A percentile compares a stretch with the other conserved stretches of the same genome.
These are phyloP conservation scores for Lomographa bimaculata DNA, from an alignment of 2,888 invertebrate species.

Conservation along the genomic window DNA sequence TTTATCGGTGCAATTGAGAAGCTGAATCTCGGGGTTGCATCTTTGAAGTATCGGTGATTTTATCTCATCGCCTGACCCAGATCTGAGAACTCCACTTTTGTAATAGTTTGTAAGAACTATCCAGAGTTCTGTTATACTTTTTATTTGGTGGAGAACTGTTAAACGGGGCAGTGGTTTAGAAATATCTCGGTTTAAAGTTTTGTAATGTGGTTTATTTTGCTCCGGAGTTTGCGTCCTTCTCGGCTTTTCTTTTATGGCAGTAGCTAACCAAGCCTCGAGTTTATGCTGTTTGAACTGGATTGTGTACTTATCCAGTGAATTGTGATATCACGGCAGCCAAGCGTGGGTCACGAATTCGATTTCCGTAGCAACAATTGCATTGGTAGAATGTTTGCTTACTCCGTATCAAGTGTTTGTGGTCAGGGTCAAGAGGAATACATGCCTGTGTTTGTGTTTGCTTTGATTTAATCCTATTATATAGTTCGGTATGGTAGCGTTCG, in stretches of 20 bases:
- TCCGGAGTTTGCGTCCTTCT: background rate
- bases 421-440: slow-evolving; percentile 2
- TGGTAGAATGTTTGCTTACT: background rate
- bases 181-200: slow-evolving; percentile 11
- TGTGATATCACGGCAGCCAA: background rate
- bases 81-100: slow-evolving; percentile 32
- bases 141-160: slow-evolving; percentile 15
- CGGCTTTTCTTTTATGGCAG: background rate
- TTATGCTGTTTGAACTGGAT: too few species aligned
- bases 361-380: slow-evolving; percentile 1
- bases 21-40: slow-evolving; percentile 41
- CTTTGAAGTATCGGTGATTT: slow-evolving; percentile 49
- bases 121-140: slow-evolving; percentile 6
- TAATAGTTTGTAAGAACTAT: slow-evolving; percentile 24
- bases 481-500: too few species aligned
- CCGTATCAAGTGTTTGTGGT: slow-evolving; percentile 3
- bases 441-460: slow-evolving; percentile 6
- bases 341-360: slow-evolving; percentile 1
- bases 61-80: slow-evolving; percentile 50
- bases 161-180: slow-evolving; percentile 5
- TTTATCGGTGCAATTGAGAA: slow-evolving; percentile 39
- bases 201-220: slow-evolving; percentile 3
- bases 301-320: too few species aligned
- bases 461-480: too few species aligned
- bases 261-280: too few species aligned